A percentile compares a stretch with the other conserved stretches of the same genome.
phyloP scores from a whole-genome alignment of 2,797 vertebrate species.

The Pipistrellus pygmaeus region DNA sequence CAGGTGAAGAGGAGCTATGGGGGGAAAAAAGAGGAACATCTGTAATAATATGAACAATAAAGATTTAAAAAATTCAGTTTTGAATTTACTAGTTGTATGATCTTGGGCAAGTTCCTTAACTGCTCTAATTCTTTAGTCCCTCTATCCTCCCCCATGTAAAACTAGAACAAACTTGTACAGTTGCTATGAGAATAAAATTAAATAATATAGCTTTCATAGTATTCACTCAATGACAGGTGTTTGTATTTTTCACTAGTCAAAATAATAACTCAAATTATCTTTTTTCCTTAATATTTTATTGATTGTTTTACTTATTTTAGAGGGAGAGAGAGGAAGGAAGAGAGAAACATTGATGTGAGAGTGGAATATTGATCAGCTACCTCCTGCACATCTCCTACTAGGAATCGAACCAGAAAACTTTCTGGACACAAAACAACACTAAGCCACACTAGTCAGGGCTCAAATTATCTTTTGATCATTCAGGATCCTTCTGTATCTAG shows the following conservation, averaged over 20 bases:
- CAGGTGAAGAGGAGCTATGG: too few species aligned
- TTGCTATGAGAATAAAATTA: slow-evolving; percentile 50
- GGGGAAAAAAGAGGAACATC: too few species aligned
- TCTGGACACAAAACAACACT: not conserved
- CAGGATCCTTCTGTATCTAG: not conserved
- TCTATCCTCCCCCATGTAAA: not conserved
- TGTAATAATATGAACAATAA: too few species aligned
- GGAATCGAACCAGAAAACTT: not conserved
- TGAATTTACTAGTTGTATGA: slow-evolving; percentile 31
- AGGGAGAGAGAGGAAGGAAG: not conserved
- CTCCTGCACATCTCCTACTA: not conserved
- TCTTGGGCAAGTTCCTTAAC: slow-evolving; percentile 1
- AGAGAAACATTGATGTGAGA: not conserved
- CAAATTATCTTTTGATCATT: slow-evolving; percentile 17
- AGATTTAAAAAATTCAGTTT: not conserved
- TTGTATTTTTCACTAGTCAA: slow-evolving; percentile 45
- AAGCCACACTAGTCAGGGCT: not conserved
- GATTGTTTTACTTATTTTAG: not conserved
- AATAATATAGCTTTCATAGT: not conserved
- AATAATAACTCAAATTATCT: not conserved
- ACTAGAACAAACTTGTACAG: not conserved
- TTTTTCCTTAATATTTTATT: not conserved
- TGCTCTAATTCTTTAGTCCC: slow-evolving; percentile 21
- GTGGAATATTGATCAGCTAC: not conserved
- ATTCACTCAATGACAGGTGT: slow-evolving; percentile 7